A percentile compares a stretch with the other conserved stretches of the same genome.
phyloP scores from a whole-genome alignment of 2,797 vertebrate genomes.

The Potorous gilbertii region DNA sequence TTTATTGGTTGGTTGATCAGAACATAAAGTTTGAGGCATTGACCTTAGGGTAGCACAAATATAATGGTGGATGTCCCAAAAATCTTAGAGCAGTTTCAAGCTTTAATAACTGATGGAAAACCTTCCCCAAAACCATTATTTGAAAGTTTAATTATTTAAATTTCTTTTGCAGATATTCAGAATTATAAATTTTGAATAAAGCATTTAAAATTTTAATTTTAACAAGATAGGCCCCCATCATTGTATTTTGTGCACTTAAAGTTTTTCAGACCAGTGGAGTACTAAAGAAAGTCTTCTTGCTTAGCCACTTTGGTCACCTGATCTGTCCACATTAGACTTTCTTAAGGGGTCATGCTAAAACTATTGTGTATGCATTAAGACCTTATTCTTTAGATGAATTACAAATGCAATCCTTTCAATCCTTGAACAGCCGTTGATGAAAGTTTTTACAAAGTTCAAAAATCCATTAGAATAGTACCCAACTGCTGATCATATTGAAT shows the following conservation, averaged over 20 bases:
- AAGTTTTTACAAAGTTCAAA: background rate
- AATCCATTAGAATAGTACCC: background rate
- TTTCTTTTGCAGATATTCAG: background rate
- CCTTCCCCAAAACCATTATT: background rate
- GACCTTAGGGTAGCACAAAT: background rate
- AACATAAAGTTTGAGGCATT: background rate
- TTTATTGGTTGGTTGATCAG: background rate
- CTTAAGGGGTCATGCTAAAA: background rate
- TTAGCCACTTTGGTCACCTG: background rate
- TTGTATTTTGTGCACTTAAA: background rate
- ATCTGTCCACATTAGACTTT: background rate
- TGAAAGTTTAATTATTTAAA: background rate
- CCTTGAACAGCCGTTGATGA: background rate
- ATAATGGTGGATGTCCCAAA: background rate
- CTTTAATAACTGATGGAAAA: background rate
- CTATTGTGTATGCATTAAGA: background rate
- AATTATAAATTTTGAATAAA: background rate
- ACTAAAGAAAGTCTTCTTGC: background rate
- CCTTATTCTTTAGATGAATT: background rate
- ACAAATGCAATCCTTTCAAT: background rate
- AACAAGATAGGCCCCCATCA: background rate
- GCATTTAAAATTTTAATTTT: background rate
- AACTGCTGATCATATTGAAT: background rate
- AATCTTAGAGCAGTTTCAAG: background rate
- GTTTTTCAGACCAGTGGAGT: background rate